These are phyloP conservation scores for Dasyprocta punctata DNA, from an alignment of 2,113 vertebrate species.

Conservation along the genomic window DNA sequence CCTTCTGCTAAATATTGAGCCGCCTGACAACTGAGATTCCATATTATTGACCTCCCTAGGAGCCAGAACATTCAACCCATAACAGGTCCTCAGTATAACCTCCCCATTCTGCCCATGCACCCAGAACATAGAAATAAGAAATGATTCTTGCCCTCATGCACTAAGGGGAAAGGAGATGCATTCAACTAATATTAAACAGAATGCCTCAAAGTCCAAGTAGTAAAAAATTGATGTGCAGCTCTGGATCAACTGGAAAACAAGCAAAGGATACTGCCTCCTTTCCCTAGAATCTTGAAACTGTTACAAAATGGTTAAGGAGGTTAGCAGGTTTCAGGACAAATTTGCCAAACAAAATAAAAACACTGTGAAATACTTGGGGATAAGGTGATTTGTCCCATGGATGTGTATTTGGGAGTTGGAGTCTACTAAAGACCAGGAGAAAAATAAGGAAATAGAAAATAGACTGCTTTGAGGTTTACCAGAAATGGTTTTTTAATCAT, in stretches of 20 bases:
- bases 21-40: neutral
- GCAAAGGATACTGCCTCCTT: neutral
- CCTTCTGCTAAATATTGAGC: neutral
- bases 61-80: neutral
- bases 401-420: neutral
- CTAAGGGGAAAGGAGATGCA: neutral
- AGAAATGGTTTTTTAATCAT: neutral
- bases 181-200: neutral
- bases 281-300: neutral
- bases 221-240: neutral
- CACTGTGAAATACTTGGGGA: neutral
- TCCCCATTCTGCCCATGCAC: neutral
- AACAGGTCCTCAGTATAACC: neutral
- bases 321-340: neutral
- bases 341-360: conserved; percentile 4
- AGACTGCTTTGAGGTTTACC: neutral
- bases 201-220: neutral
- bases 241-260: neutral
- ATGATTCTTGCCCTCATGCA: neutral
- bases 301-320: neutral
- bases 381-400: neutral
- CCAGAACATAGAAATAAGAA: neutral
- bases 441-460: neutral
- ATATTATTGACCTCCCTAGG: neutral
- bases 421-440: neutral